These are phyloP conservation scores for Pseudomyrmex concolor DNA, from an alignment of 1,140 invertebrate species.

Conservation along the genomic window DNA sequence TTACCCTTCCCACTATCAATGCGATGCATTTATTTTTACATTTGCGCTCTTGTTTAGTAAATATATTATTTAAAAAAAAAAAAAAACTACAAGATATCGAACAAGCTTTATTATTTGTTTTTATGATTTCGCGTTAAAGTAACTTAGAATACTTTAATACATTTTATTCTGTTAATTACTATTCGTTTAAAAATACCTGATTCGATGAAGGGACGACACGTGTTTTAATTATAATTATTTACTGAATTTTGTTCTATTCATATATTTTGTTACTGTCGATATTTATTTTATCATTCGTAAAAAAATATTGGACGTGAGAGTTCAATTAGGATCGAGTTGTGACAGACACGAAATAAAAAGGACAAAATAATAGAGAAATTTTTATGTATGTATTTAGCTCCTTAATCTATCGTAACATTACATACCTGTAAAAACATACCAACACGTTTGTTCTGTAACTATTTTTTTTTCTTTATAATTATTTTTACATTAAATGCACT, in stretches of 20 bases:
- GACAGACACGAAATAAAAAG: too few relatives aligned
- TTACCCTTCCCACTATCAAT: conserved; percentile 57
- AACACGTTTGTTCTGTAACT: conserved; percentile 28
- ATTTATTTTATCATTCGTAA: too few relatives aligned
- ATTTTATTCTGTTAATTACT: too few relatives aligned
- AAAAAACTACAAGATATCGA: conserved; percentile 55
- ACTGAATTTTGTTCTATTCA: too few relatives aligned
- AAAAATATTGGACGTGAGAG: too few relatives aligned
- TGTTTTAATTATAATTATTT: too few relatives aligned
- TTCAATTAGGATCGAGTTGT: too few relatives aligned
- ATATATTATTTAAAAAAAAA: conserved; percentile 43
- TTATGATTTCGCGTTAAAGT: neutral
- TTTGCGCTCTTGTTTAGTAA: conserved; percentile 71
- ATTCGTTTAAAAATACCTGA: too few relatives aligned
- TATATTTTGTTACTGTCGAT: too few relatives aligned
- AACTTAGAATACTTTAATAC: neutral
- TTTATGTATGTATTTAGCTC: neutral
- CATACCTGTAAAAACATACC: conserved; percentile 26
- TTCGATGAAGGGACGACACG: too few relatives aligned
- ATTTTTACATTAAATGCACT: conserved; percentile 37
- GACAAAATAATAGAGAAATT: conserved; percentile 24
- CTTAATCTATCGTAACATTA: neutral
- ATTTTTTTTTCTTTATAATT: neutral
- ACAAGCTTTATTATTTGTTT: neutral
- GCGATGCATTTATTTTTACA: conserved; percentile 58